Base-by-base conservation (phyloP, 2,113 vertebrate genomes). In the Seriola dumerili region DNA sequence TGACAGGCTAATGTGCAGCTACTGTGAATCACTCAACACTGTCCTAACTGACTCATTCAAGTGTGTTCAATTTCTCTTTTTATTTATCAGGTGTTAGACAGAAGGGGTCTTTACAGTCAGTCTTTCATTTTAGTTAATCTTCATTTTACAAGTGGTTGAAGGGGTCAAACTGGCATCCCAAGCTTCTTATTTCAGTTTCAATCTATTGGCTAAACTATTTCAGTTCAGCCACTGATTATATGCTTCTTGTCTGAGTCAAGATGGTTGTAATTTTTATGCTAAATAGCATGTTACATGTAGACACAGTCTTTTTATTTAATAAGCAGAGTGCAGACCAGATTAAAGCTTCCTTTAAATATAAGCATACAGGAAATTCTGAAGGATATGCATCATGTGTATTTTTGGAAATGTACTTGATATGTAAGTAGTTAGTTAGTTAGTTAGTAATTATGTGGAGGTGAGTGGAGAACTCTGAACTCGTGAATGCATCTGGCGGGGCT, bases 161-260 rank as follows among this genome's bases (percentile, higher is more conserved):
- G 12, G n/a, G 25, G 36, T 3, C 59, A 61, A 55, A 62, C 54
- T 70, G 25, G 7, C 19, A 19, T 52, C 16, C 8, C 6, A 8
- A 29, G 25, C 21, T 14, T 61, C 14, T 61, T 11, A 71, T 52
- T 52, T 67, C 23, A 52, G 38, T 81, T 61, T 61, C 8, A 84
- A 23, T 75, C 8, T 14, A 19, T 46, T 72, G 25, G 44, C 32
- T 59, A 34, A 65, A 42, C 25, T 7, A 3, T 38, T 57, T 46
- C 32, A 65, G 29, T 48, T 25, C 46, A 4, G 1, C 34, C 32
- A 12, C 16, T 66, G 55, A 65, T 32, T 36, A 8, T 4, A 32
- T 50, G 21, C 25, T 11, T 59, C 17, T 48, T 42, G 23, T 32
- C 40, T 67, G 5, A 42, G 34, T 69, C 58, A 16, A 62, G 63